phyloP scores from a whole-genome alignment of 2,797 vertebrate species.

The Poeciliopsis turneri region DNA sequence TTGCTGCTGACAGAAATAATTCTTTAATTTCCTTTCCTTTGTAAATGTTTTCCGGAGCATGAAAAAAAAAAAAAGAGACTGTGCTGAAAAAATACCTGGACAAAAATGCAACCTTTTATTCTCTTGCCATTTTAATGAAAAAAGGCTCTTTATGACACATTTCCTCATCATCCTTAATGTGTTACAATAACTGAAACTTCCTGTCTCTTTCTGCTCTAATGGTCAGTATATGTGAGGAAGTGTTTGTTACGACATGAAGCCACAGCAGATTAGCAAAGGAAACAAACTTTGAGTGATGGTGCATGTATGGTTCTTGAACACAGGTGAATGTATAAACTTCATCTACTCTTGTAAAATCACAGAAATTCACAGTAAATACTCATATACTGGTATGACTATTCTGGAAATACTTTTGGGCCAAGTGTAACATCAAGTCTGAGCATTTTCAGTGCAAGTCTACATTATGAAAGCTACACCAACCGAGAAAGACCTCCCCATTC shows the following conservation, averaged over 20 bases:
- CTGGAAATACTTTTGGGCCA: background rate
- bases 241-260: background rate
- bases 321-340: background rate
- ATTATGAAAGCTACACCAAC: background rate
- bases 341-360: background rate
- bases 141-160: slow-evolving; percentile 24
- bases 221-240: slow-evolving; percentile 15
- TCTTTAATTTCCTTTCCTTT: slow-evolving; percentile 7
- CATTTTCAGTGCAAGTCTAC: background rate
- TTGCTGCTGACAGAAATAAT: background rate
- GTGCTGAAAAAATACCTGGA: background rate
- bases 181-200: slow-evolving; percentile 28
- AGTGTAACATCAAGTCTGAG: background rate
- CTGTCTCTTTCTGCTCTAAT: slow-evolving; percentile 17
- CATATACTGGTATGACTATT: background rate
- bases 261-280: background rate
- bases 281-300: background rate
- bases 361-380: background rate
- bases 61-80: background rate
- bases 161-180: slow-evolving; percentile 26
- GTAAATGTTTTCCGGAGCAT: background rate
- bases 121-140: slow-evolving; percentile 5
- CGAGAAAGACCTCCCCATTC: background rate
- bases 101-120: background rate
- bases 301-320: background rate